Conservation (phyloP, 2,888 invertebrate species). For the Schrankia costaestrigalis region DNA sequence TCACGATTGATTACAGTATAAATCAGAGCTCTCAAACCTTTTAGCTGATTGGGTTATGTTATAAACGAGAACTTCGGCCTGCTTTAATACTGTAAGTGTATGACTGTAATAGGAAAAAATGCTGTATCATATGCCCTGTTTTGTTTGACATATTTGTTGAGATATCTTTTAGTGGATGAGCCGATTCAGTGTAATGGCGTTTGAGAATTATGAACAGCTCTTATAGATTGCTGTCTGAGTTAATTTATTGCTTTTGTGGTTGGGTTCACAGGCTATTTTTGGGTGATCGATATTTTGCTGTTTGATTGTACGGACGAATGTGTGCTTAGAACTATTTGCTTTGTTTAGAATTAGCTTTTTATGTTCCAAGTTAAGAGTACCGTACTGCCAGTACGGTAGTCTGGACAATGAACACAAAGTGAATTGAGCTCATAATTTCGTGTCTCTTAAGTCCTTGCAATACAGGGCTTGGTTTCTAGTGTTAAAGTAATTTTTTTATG, state of each 20-base stretch:
- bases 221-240: not conserved
- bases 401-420: no score
- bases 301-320: no score
- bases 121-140: slow-evolving; percentile 22
- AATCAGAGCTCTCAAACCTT: slow-evolving; percentile 30
- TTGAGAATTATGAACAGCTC: slow-evolving; percentile 1
- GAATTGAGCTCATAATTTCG: no score
- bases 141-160: slow-evolving; percentile 8
- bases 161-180: slow-evolving; percentile 2
- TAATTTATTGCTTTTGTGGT: not conserved
- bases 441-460: no score
- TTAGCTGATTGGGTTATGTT: slow-evolving; percentile 34
- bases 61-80: slow-evolving; percentile 27
- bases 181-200: slow-evolving; percentile 1
- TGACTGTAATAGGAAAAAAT: slow-evolving; percentile 19
- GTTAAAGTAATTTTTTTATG: no score
- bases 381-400: no score
- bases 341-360: no score
- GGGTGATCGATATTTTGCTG: no score
- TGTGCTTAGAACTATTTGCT: no score
- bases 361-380: no score
- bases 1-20: slow-evolving; percentile 32
- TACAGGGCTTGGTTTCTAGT: no score
- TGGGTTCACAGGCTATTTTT: no score
- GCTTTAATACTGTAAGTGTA: slow-evolving; percentile 22